Base-by-base conservation (phyloP, 2,113 vertebrate species). In the Dicentrarchus labrax region DNA sequence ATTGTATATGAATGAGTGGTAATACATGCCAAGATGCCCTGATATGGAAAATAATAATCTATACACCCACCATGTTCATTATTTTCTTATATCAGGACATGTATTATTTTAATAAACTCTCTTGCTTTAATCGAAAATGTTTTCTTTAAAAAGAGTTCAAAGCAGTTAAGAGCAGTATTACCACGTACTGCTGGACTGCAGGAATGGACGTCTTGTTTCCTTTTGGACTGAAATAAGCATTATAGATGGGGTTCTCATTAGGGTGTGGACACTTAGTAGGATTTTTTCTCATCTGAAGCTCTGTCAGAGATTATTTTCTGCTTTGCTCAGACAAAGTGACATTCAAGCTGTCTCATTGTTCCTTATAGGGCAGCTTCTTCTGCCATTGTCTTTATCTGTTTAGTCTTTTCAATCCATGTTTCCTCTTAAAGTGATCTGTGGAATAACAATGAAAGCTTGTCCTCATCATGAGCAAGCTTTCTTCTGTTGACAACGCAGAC, bases 401-500 rank as follows among this genome's bases (percentile, higher is more conserved):
- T 12, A 6, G 48, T 65, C 48, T 53, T 45, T 30, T 17, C 19
- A 1, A 22, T 48, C 41, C 75, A 59, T 16, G 64, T 59, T 10
- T 61, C 45, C 43, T n/a, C 24, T 56, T n/a, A 68, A 59, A 11
- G 19, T n/a, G 74, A 59, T 69, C 50, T 43, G n/a, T 36, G 39
- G 21, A 24, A 67, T 48, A 12, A 51, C 10, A 30, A 48, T 47
- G 3, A n/a, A 47, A 77, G 22, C 8, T 1, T 39, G 43, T 72
- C 68, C 17, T 60, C 16, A 39, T 68, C 51, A 22, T 10, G 19
- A 48, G 12, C 43, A 11, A 12, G 30, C 43, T 59, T 67, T 81
- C 61, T 66, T 47, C 76, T n/a, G 77, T 30, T 74, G 64, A 65
- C 24, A 54, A 16, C 22, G 54, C 15, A 75, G 64, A 61, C 59